phyloP scores from a whole-genome alignment of 2,797 vertebrate genomes.

The Rhincodon typus region DNA sequence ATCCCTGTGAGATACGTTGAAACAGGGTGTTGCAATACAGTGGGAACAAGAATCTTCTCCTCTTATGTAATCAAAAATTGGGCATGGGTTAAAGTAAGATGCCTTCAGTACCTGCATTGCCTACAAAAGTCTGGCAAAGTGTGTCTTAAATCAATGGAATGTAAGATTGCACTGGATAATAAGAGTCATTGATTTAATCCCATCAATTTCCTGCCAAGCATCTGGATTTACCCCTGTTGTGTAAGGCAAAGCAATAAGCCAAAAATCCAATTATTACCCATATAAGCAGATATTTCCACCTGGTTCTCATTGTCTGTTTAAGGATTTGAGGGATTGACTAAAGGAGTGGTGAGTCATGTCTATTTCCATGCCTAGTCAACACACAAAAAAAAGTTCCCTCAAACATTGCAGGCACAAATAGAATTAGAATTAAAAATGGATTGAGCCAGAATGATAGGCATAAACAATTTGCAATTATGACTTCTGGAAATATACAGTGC shows the following conservation, averaged over 20 bases:
- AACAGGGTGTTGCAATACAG: not conserved
- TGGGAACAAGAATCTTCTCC: not conserved
- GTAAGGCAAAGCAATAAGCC: too few relatives aligned
- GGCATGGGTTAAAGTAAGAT: not conserved
- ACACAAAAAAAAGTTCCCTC: not conserved
- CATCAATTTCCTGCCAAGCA: not conserved
- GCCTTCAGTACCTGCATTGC: not conserved
- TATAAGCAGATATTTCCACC: too few relatives aligned
- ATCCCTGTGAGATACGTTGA: not conserved
- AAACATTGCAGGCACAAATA: not conserved
- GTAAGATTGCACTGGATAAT: not conserved
- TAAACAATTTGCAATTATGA: not conserved
- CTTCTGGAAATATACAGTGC: not conserved
- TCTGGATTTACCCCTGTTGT: not conserved
- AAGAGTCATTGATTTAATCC: not conserved
- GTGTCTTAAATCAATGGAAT: not conserved
- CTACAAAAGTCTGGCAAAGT: not conserved
- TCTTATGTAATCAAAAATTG: not conserved
- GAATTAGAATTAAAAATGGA: not conserved
- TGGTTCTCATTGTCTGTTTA: too few relatives aligned
- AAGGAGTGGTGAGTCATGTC: too few relatives aligned
- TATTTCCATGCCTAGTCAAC: not conserved
- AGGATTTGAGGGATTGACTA: too few relatives aligned
- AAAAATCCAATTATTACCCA: too few relatives aligned
- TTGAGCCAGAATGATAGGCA: not conserved